phyloP scores from a whole-genome alignment of 2,888 invertebrate genomes.

The Pimpla rufipes region DNA sequence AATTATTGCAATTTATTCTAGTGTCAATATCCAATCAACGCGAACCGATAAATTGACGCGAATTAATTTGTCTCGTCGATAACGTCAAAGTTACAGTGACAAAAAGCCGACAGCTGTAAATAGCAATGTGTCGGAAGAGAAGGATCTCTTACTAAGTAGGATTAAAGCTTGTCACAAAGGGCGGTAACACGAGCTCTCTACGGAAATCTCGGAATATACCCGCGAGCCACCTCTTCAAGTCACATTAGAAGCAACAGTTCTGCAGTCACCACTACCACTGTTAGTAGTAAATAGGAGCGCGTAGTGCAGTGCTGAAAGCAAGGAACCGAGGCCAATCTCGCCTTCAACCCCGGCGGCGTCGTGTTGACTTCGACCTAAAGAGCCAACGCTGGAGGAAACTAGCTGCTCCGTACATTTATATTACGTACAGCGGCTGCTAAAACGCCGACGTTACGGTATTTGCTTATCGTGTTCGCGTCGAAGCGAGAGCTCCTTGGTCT shows the following conservation, averaged over 20 bases:
- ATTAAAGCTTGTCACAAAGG: slow-evolving; percentile 80
- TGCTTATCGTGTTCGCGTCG: slow-evolving; percentile 51
- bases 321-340: slow-evolving; percentile 47
- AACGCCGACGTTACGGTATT: slow-evolving; percentile 27
- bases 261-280: slow-evolving; percentile 3
- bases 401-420: slow-evolving; percentile 16
- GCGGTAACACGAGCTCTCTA: slow-evolving; percentile 78
- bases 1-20: not conserved
- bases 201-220: slow-evolving; percentile 77
- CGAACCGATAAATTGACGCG: not conserved
- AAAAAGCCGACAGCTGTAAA: not conserved
- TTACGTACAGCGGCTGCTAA: slow-evolving; percentile 29
- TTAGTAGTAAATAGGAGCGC: slow-evolving; percentile 4
- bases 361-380: slow-evolving; percentile 50
- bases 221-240: slow-evolving; percentile 5
- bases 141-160: slow-evolving; percentile 75
- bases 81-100: not conserved
- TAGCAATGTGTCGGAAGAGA: slow-evolving; percentile 9
- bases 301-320: slow-evolving; percentile 14
- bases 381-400: slow-evolving; percentile 31
- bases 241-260: slow-evolving; percentile 30
- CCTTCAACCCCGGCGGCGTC: slow-evolving; percentile 46
- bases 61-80: not conserved
- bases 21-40: not conserved
- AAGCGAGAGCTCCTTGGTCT: slow-evolving; percentile 34